Base-by-base conservation (phyloP, 2,888 invertebrate genomes). In the Archips xylosteana region DNA sequence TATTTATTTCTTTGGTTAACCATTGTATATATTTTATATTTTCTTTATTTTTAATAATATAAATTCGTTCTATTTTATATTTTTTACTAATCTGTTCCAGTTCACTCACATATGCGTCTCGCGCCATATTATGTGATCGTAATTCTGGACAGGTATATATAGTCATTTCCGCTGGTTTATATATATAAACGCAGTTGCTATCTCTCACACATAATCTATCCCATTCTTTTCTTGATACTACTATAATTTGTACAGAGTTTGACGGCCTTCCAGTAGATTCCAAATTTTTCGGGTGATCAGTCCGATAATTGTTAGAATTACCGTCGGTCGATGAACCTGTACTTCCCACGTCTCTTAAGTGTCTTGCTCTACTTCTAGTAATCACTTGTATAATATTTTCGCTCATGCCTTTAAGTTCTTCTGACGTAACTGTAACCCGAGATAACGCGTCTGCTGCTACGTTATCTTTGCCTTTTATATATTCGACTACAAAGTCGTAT, bases 31-130 rank as follows among this genome's bases (percentile, higher is more conserved):
- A 36, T 59, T 59, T 12, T 2, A 36, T 59, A 36, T 59, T 59
- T 10, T 59, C 59, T 36, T 59, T 36, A 59, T 36, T 59, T 59
- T 59, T 59, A 59, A 59, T 9, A 2, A 59, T 36, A 36, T 34
- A 59, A 36, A 59, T 59, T 13, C 34, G 9, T 34, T 32, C 8
- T 2, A 59, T 36, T 36, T 5, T 36, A 34, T 36, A 2, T 12
- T 36, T 32, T 59, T 5, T 59, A 62, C 62, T 45, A 45, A 62
- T 45, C 42, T n/a, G n/a, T n/a, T n/a, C n/a, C n/a, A n/a, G n/a
- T n/a, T n/a, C n/a, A n/a, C n/a, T n/a, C n/a, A n/a, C 62, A 62
- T 62, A 62, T 12, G 23, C 62, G 62, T 62, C 62, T 62, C 62
- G 62, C 62, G 62, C 45, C 62, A 62, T 23, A 62, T 45, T 36